These are phyloP conservation scores for Lophochroa leadbeateri DNA, from an alignment of 2,113 vertebrate species.

Conservation along the genomic window DNA sequence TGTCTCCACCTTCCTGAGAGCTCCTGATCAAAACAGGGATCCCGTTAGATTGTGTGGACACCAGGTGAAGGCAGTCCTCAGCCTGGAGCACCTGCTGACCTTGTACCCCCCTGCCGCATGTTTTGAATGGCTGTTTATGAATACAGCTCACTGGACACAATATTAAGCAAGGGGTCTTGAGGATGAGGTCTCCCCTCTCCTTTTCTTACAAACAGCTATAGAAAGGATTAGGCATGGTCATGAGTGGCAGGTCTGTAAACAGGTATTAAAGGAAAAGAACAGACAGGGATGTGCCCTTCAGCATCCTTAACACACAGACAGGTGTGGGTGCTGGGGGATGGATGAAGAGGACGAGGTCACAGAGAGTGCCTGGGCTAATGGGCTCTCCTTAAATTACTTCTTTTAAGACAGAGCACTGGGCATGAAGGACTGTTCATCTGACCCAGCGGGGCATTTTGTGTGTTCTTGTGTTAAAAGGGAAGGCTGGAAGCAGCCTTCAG, in stretches of 20 bases:
- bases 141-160: neutral
- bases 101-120: neutral
- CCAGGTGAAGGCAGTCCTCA: neutral
- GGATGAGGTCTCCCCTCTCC: neutral
- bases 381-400: neutral
- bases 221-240: neutral
- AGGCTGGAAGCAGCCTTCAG: neutral
- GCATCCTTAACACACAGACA: neutral
- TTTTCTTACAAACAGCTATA: neutral
- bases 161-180: neutral
- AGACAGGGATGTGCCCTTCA: neutral
- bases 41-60: neutral
- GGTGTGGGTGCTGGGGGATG: neutral
- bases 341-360: neutral
- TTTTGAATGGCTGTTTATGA: neutral
- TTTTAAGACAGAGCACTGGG: neutral
- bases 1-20: neutral
- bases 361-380: neutral
- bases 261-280: neutral
- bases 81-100: neutral
- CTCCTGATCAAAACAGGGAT: neutral
- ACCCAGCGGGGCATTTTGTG: neutral
- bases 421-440: accelerated
- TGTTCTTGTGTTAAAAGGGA: neutral
- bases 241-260: neutral